These are phyloP conservation scores for Ischnus inquisitorius DNA, from an alignment of 2,888 invertebrate genomes.

Conservation along the genomic window DNA sequence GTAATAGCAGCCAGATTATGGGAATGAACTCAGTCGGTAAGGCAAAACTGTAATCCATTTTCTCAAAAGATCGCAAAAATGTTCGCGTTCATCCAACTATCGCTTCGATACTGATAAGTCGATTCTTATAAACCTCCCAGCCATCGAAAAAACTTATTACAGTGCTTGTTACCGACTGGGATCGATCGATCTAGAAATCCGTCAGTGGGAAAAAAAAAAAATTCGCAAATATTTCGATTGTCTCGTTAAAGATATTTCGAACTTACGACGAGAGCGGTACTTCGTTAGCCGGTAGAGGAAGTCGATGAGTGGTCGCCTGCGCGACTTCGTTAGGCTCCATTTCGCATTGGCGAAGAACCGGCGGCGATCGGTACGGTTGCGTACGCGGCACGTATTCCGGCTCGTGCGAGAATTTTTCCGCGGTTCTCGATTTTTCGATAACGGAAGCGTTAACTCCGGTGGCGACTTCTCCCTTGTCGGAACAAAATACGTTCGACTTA, in stretches of 20 bases:
- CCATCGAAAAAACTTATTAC: too few relatives aligned
- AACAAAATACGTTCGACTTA: constrained; percentile 29
- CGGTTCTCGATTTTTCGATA: constrained; percentile 76
- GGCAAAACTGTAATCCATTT: too few relatives aligned
- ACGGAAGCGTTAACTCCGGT: constrained; percentile 70
- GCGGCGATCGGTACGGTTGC: constrained; percentile 75
- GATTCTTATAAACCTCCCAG: too few relatives aligned
- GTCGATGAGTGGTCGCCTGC: constrained; percentile 67
- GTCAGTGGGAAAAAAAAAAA: too few relatives aligned
- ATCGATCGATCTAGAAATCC: too few relatives aligned
- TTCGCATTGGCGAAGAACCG: constrained; percentile 67
- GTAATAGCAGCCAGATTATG: too few relatives aligned
- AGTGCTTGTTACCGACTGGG: too few relatives aligned
- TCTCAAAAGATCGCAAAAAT: too few relatives aligned
- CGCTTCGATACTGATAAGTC: too few relatives aligned
- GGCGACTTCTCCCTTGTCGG: constrained; percentile 69
- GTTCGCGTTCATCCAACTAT: too few relatives aligned
- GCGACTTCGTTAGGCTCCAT: constrained; percentile 75
- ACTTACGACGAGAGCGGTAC: constrained; percentile 82
- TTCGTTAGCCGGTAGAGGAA: constrained; percentile 72
- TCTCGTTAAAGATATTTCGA: constrained; percentile 15
- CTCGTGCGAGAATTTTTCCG: constrained; percentile 71
- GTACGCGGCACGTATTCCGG: constrained; percentile 75
- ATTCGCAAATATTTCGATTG: background rate
- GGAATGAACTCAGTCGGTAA: too few relatives aligned